These are phyloP conservation scores for Zaprionus ornatus DNA, from an alignment of 1,140 invertebrate genomes.

Conservation along the genomic window DNA sequence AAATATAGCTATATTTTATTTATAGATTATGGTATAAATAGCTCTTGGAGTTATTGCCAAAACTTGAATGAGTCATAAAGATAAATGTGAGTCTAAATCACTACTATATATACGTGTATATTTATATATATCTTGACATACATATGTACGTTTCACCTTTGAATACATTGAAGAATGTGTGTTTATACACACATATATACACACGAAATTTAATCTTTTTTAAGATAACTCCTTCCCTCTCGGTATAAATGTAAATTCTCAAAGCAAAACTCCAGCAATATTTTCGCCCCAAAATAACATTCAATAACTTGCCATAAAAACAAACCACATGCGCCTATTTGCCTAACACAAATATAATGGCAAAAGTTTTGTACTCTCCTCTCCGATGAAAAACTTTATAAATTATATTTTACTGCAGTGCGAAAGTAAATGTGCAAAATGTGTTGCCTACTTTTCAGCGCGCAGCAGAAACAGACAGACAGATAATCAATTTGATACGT, in stretches of 20 bases:
- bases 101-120: too few relatives aligned
- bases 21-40: too few relatives aligned
- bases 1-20: too few relatives aligned
- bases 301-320: background rate
- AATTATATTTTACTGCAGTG: slow-evolving; percentile 5
- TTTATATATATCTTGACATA: too few relatives aligned
- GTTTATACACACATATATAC: too few relatives aligned
- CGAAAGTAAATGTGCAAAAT: background rate
- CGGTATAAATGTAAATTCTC: background rate
- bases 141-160: too few relatives aligned
- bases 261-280: background rate
- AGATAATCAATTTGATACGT: slow-evolving; percentile 20
- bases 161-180: too few relatives aligned
- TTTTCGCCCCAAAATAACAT: background rate
- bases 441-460: slow-evolving; percentile 65
- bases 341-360: slow-evolving; percentile 1
- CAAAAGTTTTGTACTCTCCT: background rate
- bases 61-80: too few relatives aligned
- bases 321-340: background rate
- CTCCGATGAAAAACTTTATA: background rate
- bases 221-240: too few relatives aligned
- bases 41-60: too few relatives aligned
- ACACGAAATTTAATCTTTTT: too few relatives aligned
- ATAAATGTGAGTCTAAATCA: too few relatives aligned
- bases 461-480: background rate